A percentile compares a stretch with the other conserved stretches of the same genome.
Conservation (phyloP, 2,113 vertebrate species). For the Cisticola juncidis region DNA sequence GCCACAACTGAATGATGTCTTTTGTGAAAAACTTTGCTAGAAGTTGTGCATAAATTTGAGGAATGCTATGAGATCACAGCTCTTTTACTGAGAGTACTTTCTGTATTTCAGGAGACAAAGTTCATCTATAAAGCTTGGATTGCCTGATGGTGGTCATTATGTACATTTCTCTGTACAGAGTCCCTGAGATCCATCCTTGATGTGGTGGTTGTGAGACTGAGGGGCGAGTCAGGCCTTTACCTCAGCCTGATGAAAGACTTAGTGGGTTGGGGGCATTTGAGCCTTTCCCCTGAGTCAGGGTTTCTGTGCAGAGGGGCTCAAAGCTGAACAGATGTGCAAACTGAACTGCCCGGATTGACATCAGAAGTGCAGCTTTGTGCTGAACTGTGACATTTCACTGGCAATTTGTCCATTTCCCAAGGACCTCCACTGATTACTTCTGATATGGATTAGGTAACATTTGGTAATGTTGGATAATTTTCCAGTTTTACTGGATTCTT, state of each 20-base stretch:
- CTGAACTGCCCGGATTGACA: background rate
- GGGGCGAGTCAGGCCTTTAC: background rate
- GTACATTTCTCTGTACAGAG: background rate
- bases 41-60: background rate
- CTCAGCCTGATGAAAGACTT: too few species aligned
- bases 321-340: background rate
- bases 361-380: background rate
- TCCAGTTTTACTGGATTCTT: background rate
- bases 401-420: background rate
- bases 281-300: background rate
- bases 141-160: background rate
- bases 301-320: background rate
- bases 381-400: background rate
- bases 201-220: background rate
- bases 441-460: background rate
- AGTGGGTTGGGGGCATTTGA: accelerated
- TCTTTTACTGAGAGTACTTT: background rate
- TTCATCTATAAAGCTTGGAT: background rate
- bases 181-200: background rate
- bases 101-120: background rate
- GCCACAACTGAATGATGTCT: background rate
- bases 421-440: background rate
- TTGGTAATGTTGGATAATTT: background rate
- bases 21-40: background rate
- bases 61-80: background rate